A percentile compares a stretch with the other conserved stretches of the same genome.
phyloP scores from a whole-genome alignment of 2,797 vertebrate genomes.

The Sebastes taczanowskii region DNA sequence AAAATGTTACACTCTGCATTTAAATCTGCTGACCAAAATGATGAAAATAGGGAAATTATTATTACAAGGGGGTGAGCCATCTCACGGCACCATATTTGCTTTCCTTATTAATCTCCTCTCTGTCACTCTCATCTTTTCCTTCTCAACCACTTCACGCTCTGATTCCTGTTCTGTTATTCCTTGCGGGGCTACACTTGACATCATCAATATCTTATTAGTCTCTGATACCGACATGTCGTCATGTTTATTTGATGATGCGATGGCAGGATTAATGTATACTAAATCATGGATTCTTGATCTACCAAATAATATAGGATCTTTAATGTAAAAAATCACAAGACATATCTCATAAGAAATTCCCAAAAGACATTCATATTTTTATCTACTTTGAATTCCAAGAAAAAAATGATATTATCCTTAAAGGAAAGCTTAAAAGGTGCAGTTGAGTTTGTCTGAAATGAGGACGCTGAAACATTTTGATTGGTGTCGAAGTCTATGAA shows the following conservation, averaged over 20 bases:
- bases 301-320: not conserved
- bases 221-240: slow-evolving; percentile 18
- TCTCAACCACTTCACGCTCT: slow-evolving; percentile 12
- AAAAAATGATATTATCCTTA: slow-evolving; percentile 12
- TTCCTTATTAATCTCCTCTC: not conserved
- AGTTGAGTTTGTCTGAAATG: not conserved
- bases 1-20: not conserved
- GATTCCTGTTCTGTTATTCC: slow-evolving; percentile 9
- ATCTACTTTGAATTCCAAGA: slow-evolving; percentile 9
- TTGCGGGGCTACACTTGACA: not conserved
- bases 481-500: not conserved
- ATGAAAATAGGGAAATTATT: not conserved
- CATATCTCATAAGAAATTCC: slow-evolving; percentile 1
- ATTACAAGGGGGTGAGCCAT: not conserved
- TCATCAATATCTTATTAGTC: slow-evolving; percentile 28
- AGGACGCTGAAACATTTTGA: not conserved
- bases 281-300: slow-evolving; percentile 11
- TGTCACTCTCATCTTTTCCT: not conserved
- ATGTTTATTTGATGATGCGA: slow-evolving; percentile 46
- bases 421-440: not conserved
- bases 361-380: not conserved
- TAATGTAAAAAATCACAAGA: slow-evolving; percentile 15
- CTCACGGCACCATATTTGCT: not conserved
- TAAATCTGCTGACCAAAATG: too few relatives aligned
- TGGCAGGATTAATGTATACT: slow-evolving; percentile 17